phyloP scores from a whole-genome alignment of 2,113 vertebrate genomes.

The Neotoma lepida region DNA sequence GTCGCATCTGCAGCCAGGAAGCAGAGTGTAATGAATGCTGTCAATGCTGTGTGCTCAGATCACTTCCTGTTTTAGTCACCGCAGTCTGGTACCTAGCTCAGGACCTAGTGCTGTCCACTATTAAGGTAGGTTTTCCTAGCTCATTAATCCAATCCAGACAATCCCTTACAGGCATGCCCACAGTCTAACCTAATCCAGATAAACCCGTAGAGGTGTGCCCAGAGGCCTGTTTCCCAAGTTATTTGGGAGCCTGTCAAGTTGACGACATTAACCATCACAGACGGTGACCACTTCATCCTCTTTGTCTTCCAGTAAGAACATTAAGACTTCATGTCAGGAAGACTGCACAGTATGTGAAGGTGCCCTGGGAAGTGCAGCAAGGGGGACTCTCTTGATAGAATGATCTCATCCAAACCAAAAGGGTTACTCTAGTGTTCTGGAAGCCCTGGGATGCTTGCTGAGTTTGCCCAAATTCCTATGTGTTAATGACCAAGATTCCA shows the following conservation, averaged over 20 bases:
- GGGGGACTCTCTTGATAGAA: background rate
- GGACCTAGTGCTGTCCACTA: background rate
- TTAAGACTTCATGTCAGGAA: background rate
- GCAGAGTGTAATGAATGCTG: background rate
- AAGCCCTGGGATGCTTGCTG: background rate
- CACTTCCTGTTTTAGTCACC: background rate
- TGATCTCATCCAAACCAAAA: background rate
- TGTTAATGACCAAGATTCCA: background rate
- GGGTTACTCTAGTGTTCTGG: background rate
- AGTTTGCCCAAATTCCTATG: background rate
- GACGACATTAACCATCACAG: background rate
- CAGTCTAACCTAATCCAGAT: background rate
- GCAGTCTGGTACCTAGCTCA: background rate
- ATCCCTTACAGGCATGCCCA: background rate
- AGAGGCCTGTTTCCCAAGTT: background rate
- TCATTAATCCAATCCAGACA: background rate
- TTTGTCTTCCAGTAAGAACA: background rate
- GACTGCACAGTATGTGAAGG: background rate
- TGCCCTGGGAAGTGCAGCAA: background rate
- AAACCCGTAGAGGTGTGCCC: background rate
- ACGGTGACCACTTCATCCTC: background rate
- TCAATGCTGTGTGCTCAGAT: background rate
- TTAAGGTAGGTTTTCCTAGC: background rate
- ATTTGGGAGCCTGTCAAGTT: background rate
- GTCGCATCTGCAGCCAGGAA: background rate